Evolutionary conservation across 2,797 vertebrate species (phyloP).

Genomic region (Mustela erminea): DNA sequence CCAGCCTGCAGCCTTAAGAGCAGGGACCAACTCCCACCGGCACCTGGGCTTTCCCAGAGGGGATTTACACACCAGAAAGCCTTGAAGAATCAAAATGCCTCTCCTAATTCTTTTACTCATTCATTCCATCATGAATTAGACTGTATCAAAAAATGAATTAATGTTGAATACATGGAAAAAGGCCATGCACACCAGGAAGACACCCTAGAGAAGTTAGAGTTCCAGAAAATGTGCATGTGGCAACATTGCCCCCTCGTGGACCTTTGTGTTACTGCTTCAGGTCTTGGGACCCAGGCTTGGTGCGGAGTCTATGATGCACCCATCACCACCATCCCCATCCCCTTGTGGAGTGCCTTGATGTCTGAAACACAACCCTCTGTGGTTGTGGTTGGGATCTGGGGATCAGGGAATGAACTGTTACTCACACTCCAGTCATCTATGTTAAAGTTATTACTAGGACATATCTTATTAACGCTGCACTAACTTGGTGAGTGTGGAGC

Average conservation of each 20-base stretch:
- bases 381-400: background rate
- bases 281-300: background rate
- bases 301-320: background rate
- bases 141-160: background rate
- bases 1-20: background rate
- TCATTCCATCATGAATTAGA: background rate
- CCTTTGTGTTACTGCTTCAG: background rate
- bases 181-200: too few relatives aligned
- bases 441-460: background rate
- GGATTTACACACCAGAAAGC: background rate
- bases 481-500: background rate
- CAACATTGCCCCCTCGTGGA: background rate
- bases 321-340: accelerated
- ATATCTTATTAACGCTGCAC: background rate
- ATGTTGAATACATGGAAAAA: background rate
- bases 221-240: background rate
- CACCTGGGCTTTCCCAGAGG: background rate
- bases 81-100: background rate
- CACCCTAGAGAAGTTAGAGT: accelerated
- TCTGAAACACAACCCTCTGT: too few relatives aligned
- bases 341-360: accelerated
- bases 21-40: too few relatives aligned
- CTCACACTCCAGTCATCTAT: too few relatives aligned
- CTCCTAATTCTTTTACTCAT: background rate
- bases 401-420: background rate